Conservation (phyloP, 2,888 invertebrate species). For the Marronus borbonicus region DNA sequence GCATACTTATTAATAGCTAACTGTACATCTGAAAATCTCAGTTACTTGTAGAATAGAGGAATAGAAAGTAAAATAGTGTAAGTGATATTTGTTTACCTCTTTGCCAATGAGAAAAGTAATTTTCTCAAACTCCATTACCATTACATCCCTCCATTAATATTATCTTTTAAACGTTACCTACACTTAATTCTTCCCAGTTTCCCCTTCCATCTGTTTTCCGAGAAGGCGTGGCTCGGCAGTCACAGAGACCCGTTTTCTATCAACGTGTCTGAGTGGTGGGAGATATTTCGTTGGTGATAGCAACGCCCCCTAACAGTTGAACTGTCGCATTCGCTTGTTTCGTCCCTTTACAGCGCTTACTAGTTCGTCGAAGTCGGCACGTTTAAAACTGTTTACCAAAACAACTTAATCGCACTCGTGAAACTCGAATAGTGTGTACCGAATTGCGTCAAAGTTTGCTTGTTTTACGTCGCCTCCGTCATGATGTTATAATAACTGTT, state of each 20-base stretch:
- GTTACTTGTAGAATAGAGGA: too few species aligned
- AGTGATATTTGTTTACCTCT: too few species aligned
- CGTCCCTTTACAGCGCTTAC: not conserved
- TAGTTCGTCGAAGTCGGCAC: not conserved
- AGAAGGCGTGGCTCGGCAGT: not conserved
- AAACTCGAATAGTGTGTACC: not conserved
- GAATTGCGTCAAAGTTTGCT: not conserved
- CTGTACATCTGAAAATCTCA: too few species aligned
- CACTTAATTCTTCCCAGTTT: too few species aligned
- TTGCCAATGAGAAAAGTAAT: too few species aligned
- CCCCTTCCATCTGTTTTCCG: not conserved
- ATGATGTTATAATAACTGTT: conserved; percentile 8
- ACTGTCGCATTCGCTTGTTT: conserved; percentile 38
- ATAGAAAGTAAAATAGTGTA: too few species aligned
- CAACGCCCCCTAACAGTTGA: conserved; percentile 43
- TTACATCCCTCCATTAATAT: too few species aligned
- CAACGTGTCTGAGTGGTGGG: not conserved
- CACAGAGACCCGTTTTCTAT: not conserved
- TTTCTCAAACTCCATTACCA: too few species aligned
- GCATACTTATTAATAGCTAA: too few species aligned
- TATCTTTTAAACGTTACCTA: too few species aligned
- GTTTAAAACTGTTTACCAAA: conserved; percentile 12
- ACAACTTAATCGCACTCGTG: not conserved
- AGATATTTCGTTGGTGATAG: not conserved
- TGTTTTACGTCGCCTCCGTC: not conserved